phyloP scores from a whole-genome alignment of 2,113 vertebrate species.

The Dolichallabes microphthalmus region DNA sequence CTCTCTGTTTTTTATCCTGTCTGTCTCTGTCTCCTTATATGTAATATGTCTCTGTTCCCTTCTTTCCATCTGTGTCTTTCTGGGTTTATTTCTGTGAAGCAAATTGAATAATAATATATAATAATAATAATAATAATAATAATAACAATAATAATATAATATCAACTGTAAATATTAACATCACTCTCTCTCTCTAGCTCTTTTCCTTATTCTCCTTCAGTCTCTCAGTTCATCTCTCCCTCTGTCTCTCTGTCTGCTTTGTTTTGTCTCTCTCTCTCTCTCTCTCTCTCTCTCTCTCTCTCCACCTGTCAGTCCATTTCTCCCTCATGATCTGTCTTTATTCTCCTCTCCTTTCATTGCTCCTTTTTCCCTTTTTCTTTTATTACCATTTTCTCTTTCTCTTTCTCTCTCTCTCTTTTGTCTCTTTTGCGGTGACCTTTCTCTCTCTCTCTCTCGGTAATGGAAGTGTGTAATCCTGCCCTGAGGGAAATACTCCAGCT shows the following conservation, averaged over 20 bases:
- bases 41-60: background rate
- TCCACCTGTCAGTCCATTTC: background rate
- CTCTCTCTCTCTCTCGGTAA: conserved; percentile 32
- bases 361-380: background rate
- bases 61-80: background rate
- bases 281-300: background rate
- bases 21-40: background rate
- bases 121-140: too few relatives aligned
- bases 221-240: conserved; percentile 15
- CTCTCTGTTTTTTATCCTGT: background rate
- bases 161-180: too few relatives aligned
- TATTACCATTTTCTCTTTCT: background rate
- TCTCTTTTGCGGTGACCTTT: background rate
- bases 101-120: too few relatives aligned
- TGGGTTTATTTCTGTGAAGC: background rate
- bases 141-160: too few relatives aligned
- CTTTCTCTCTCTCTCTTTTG: conserved; percentile 9
- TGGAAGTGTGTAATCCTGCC: conserved; percentile 54
- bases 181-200: background rate
- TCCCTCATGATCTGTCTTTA: background rate
- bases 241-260: background rate
- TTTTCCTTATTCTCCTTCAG: background rate
- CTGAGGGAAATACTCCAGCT: conserved; percentile 57
- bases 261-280: background rate
- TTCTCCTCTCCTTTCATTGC: background rate